Evolutionary conservation across 2,113 vertebrate genomes (phyloP).

Genomic region (Charadrius vociferus): DNA sequence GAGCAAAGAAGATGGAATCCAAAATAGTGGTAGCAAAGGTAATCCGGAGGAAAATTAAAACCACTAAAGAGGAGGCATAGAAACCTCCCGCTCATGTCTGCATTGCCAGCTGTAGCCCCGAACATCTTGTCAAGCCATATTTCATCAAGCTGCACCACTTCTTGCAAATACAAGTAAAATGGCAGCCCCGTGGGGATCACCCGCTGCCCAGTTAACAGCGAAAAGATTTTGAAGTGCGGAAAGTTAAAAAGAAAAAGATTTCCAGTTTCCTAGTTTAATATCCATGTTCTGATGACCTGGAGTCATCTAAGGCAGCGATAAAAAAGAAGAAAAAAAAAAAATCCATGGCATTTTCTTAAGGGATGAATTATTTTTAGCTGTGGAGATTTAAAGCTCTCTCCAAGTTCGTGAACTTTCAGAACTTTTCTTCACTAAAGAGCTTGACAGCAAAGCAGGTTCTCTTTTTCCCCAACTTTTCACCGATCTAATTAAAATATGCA

Average conservation of each 20-base stretch:
- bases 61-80: background rate
- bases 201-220: background rate
- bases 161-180: background rate
- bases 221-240: background rate
- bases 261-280: background rate
- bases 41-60: background rate
- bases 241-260: constrained; percentile 25
- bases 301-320: background rate
- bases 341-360: background rate
- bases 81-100: background rate
- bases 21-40: background rate
- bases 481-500: constrained; percentile 65
- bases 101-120: background rate
- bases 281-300: background rate
- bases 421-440: constrained; percentile 48
- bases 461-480: constrained; percentile 33
- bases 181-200: background rate
- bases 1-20: background rate
- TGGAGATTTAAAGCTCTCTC: constrained; percentile 45
- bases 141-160: background rate
- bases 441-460: constrained; percentile 35
- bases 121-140: background rate
- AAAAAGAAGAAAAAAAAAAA: background rate
- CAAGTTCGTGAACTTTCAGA: constrained; percentile 50
- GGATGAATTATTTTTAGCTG: constrained; percentile 22